Percentiles rank a stretch among this genome's conserved stretches.
These are phyloP conservation scores for Temnothorax rugatulus DNA, from an alignment of 2,888 invertebrate genomes.

Conservation along the genomic window DNA sequence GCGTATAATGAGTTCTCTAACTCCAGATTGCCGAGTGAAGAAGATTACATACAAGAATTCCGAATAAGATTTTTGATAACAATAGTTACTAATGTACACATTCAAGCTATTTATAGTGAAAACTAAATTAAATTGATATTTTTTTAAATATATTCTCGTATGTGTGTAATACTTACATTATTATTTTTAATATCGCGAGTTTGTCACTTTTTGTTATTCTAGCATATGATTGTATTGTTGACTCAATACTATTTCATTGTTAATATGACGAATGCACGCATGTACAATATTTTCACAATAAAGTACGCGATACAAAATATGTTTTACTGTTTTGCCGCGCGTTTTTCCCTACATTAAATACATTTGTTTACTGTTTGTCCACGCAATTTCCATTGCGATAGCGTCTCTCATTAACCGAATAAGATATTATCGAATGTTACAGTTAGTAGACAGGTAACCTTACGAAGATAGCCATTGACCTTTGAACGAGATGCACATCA, in stretches of 20 bases:
- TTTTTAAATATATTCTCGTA: neutral
- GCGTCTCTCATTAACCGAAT: conserved; percentile 6
- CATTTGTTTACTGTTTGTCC: conserved; percentile 2
- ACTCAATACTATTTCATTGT: neutral
- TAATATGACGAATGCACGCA: neutral
- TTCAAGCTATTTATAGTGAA: neutral
- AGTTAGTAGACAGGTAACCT: neutral
- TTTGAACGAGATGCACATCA: conserved; percentile 15
- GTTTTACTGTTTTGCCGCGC: neutral
- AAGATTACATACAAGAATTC: neutral
- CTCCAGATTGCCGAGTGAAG: neutral
- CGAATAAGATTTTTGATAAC: conserved; percentile 5
- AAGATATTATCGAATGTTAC: conserved; percentile 18
- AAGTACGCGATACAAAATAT: neutral
- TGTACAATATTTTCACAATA: neutral
- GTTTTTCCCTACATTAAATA: neutral
- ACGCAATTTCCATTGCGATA: neutral
- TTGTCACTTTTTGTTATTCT: neutral
- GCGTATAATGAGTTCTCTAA: conserved; percentile 69
- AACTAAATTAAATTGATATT: conserved; percentile 3
- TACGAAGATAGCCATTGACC: conserved; percentile 4
- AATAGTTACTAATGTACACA: neutral
- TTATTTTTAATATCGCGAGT: neutral
- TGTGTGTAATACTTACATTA: neutral
- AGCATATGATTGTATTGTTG: neutral